Percentiles rank a stretch among this genome's conserved stretches.
phyloP scores from a whole-genome alignment of 2,113 vertebrate genomes.

The Anguilla rostrata region DNA sequence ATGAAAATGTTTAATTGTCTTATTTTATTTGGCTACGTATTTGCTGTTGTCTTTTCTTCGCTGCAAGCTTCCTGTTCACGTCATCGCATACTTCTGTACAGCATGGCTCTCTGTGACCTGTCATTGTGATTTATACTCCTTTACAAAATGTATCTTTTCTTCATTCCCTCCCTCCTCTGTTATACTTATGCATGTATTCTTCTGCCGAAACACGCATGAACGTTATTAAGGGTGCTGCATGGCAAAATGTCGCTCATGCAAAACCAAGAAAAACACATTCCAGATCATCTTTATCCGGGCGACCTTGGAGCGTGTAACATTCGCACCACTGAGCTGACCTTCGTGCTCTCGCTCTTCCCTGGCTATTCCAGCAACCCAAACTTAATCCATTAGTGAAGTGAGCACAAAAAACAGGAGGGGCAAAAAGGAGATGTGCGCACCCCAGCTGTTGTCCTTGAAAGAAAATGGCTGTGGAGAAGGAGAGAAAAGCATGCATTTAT shows the following conservation, averaged over 20 bases:
- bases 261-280: not conserved
- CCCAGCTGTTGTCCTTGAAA: constrained; percentile 30
- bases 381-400: not conserved
- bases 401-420: constrained; percentile 15
- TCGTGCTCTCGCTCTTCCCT: not conserved
- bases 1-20: no score
- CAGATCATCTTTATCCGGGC: not conserved
- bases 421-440: not conserved
- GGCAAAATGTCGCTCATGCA: not conserved
- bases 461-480: not conserved
- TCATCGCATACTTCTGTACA: no score
- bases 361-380: not conserved
- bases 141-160: no score
- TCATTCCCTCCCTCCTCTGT: no score
- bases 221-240: not conserved
- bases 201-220: not conserved
- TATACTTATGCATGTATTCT: no score
- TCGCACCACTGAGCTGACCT: not conserved
- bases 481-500: not conserved
- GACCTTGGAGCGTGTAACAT: not conserved
- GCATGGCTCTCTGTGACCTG: no score
- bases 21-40: no score
- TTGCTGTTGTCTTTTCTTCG: no score
- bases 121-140: no score
- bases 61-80: no score